phyloP scores from a whole-genome alignment of 2,113 vertebrate genomes.

The Parus major region DNA sequence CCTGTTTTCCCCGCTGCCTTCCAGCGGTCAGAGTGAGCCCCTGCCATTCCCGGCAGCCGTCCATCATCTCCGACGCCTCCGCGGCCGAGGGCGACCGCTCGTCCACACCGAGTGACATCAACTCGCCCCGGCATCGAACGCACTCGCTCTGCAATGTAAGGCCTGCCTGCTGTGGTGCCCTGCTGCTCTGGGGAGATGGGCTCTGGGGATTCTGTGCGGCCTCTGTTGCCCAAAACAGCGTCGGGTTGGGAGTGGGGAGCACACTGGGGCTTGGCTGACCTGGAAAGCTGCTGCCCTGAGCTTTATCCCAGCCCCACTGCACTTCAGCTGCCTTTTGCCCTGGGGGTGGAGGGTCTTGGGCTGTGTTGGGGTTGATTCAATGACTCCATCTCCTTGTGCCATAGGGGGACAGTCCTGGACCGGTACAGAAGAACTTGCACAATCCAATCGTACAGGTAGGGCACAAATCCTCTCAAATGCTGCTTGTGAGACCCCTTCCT shows the following conservation, averaged over 20 bases:
- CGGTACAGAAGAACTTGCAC: constrained; percentile 83
- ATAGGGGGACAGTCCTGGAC: constrained; percentile 81
- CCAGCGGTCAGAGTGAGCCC: constrained; percentile 92
- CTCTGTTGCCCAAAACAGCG: rapidly evolving
- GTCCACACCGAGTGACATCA: constrained; percentile 96
- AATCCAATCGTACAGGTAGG: constrained; percentile 83
- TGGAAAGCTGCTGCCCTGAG: background rate
- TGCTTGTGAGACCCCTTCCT: rapidly evolving
- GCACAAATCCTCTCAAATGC: background rate
- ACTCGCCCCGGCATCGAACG: constrained; percentile 95
- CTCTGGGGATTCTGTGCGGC: background rate
- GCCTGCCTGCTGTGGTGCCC: background rate
- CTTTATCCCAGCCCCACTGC: background rate
- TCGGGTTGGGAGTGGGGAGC: background rate
- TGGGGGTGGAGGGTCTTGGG: rapidly evolving
- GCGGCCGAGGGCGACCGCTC: constrained; percentile 93
- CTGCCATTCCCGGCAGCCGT: constrained; percentile 94
- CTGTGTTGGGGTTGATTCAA: background rate
- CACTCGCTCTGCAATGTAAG: constrained; percentile 99
- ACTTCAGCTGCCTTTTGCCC: background rate
- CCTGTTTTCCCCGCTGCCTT: background rate
- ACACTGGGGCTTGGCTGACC: background rate
- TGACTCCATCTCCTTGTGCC: constrained; percentile 20
- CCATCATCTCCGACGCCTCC: constrained; percentile 92
- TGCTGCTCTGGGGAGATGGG: rapidly evolving